Evolutionary conservation across 2,888 invertebrate species (phyloP).

Genomic region (Invenusta paracnida): DNA sequence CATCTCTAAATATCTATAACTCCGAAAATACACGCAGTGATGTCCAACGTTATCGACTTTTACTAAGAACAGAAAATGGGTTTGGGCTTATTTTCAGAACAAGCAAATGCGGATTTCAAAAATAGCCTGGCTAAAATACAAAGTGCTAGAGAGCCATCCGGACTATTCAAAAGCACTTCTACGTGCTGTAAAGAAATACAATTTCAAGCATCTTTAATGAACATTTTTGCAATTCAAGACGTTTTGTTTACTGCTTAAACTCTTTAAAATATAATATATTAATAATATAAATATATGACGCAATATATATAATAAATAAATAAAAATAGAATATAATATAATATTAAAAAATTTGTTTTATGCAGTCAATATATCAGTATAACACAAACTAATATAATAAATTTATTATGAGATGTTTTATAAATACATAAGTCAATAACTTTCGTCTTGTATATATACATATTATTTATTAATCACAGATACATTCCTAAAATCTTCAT

Average conservation of each 20-base stretch:
- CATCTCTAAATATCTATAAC: not conserved
- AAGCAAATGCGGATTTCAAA: not conserved
- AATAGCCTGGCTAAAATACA: not conserved
- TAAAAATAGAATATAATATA: too few species aligned
- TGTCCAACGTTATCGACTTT: not conserved
- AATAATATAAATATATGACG: too few species aligned
- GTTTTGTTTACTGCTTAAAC: not conserved
- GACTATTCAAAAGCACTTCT: not conserved
- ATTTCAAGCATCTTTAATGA: not conserved
- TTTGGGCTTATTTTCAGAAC: not conserved
- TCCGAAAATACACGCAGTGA: too few species aligned
- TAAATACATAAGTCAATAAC: too few species aligned
- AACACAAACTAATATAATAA: too few species aligned
- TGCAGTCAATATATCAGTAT: too few species aligned
- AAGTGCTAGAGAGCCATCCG: not conserved
- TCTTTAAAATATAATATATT: not conserved
- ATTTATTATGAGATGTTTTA: too few species aligned
- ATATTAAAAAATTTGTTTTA: too few species aligned
- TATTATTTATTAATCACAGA: not conserved
- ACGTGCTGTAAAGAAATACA: not conserved
- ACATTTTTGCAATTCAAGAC: not conserved
- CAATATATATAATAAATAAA: too few species aligned
- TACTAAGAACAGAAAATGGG: not conserved
- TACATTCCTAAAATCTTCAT: not conserved
- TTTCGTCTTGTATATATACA: too few species aligned